Conservation (phyloP, 2,797 vertebrate genomes). For the Capromys pilorides region DNA sequence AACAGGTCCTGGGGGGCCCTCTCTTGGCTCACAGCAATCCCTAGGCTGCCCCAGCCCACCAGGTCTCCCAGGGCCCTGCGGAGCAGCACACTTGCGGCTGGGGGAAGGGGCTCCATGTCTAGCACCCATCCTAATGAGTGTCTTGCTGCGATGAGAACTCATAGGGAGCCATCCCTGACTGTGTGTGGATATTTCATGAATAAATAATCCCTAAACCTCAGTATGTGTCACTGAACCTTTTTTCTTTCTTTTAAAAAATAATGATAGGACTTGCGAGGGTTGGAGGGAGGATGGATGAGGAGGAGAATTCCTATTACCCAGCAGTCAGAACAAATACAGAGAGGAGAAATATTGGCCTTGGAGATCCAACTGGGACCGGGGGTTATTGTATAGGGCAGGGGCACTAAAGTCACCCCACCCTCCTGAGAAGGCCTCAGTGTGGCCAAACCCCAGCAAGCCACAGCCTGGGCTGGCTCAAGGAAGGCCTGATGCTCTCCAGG, state of each 20-base stretch:
- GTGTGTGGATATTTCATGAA: conserved; percentile 77
- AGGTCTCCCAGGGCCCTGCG: accelerated
- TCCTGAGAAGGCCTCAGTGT: background rate
- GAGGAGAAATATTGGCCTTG: background rate
- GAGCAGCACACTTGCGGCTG: background rate
- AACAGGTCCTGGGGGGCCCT: background rate
- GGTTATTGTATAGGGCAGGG: background rate
- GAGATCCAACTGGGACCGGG: accelerated
- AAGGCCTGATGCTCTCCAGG: background rate
- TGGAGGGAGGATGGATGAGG: background rate
- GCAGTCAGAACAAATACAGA: accelerated
- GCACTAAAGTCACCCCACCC: accelerated
- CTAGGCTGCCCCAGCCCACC: background rate
- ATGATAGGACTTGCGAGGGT: conserved; percentile 50
- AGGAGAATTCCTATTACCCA: conserved; percentile 43
- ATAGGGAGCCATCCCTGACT: conserved; percentile 60
- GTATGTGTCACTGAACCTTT: conserved; percentile 71
- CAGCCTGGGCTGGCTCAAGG: background rate
- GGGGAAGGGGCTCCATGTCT: conserved; percentile 9
- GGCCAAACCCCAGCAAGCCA: background rate
- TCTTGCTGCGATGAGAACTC: conserved; percentile 60
- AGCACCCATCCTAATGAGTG: conserved; percentile 29
- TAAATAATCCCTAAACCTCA: conserved; percentile 75
- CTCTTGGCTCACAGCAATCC: conserved; percentile 21
- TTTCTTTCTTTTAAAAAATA: conserved; percentile 47